A percentile compares a stretch with the other conserved stretches of the same genome.
phyloP scores from a whole-genome alignment of 1,140 invertebrate species.

The Drosophila fuyamai region DNA sequence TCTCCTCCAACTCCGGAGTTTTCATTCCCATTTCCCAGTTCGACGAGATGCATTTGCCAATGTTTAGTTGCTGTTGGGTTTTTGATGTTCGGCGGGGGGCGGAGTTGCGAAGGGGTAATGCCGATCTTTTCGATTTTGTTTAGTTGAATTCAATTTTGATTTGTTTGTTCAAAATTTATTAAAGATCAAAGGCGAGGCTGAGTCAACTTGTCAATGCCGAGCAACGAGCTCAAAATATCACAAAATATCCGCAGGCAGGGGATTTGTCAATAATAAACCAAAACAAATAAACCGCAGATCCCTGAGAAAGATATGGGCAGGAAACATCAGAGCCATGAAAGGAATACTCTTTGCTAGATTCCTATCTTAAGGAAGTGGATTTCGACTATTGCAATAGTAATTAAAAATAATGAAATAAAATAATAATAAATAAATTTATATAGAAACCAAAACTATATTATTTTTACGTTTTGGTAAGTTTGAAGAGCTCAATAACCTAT shows the following conservation, averaged over 20 bases:
- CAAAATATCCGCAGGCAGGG: constrained; percentile 37
- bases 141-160: constrained; percentile 70
- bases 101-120: constrained; percentile 8
- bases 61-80: constrained; percentile 46
- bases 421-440: too few relatives aligned
- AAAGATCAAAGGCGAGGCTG: constrained; percentile 71
- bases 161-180: constrained; percentile 79
- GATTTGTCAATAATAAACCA: constrained; percentile 65
- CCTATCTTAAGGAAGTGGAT: too few relatives aligned
- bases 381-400: too few relatives aligned
- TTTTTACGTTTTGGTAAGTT: too few relatives aligned
- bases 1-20: constrained; percentile 18
- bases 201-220: constrained; percentile 63
- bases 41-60: constrained; percentile 44
- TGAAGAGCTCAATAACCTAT: neutral
- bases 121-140: constrained; percentile 52
- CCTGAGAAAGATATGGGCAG: constrained; percentile 33
- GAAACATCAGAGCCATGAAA: neutral
- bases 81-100: constrained; percentile 28
- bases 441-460: too few relatives aligned
- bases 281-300: constrained; percentile 57
- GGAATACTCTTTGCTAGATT: constrained; percentile 7
- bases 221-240: constrained; percentile 20
- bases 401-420: too few relatives aligned
- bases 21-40: constrained; percentile 8